These are phyloP conservation scores for Sphinx pinastri DNA, from an alignment of 2,888 invertebrate genomes.

Conservation along the genomic window DNA sequence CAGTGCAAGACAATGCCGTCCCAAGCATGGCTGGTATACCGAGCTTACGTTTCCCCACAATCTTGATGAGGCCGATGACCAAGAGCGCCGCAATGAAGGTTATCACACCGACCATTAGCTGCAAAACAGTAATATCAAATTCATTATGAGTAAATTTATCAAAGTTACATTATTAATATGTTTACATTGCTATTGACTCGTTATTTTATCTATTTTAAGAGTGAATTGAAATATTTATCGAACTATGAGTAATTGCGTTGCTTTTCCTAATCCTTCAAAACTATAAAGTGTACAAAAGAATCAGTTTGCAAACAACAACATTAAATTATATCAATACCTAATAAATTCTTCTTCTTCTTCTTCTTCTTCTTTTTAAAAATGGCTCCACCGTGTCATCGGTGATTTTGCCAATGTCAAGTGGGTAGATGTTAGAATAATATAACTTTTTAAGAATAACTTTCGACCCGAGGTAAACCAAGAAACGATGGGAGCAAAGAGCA, in stretches of 20 bases:
- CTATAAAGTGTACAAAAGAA: too few species aligned
- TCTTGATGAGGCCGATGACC: conserved; percentile 64
- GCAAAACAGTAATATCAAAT: conserved; percentile 35
- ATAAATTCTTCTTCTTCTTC: too few species aligned
- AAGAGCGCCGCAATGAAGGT: conserved; percentile 65
- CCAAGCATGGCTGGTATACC: conserved; percentile 67
- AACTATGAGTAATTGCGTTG: background rate
- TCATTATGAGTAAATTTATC: background rate
- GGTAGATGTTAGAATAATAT: too few species aligned
- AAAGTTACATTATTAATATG: background rate
- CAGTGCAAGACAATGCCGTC: conserved; percentile 60
- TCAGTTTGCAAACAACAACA: too few species aligned
- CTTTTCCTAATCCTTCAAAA: too few species aligned
- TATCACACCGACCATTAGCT: conserved; percentile 72
- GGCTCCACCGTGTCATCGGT: too few species aligned
- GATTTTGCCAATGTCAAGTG: too few species aligned
- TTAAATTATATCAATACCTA: too few species aligned
- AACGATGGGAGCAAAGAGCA: too few species aligned
- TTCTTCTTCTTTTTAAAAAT: too few species aligned
- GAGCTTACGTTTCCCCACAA: conserved; percentile 73
- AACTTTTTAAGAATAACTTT: too few species aligned
- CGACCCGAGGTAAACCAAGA: too few species aligned
- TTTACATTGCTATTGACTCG: background rate
- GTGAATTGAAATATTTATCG: background rate
- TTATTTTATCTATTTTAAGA: background rate